phyloP scores from a whole-genome alignment of 1,140 invertebrate genomes.

The Drosophila persimilis region DNA sequence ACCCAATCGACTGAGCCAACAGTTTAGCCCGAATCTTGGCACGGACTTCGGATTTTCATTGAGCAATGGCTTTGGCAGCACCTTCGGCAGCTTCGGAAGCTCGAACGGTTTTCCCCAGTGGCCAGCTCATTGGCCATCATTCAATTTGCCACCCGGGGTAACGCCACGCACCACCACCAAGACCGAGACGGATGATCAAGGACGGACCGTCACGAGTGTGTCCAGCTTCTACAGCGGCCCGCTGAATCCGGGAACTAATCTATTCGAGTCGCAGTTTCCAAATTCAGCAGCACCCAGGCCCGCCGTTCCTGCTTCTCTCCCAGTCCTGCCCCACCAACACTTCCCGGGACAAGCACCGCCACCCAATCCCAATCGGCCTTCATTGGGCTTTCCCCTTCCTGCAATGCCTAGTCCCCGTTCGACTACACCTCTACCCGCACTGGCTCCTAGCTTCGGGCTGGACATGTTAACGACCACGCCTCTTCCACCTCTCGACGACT shows the following conservation, averaged over 20 bases:
- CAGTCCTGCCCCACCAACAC: too few species aligned
- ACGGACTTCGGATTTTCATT: not conserved
- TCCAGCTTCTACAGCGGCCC: slow-evolving; percentile 24
- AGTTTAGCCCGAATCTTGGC: not conserved
- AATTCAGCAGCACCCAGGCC: not conserved
- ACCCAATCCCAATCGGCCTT: too few species aligned
- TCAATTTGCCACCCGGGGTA: slow-evolving; percentile 42
- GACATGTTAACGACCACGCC: slow-evolving; percentile 19
- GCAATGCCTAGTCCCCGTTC: too few species aligned
- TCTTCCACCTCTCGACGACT: slow-evolving; percentile 35
- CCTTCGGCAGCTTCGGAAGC: too few species aligned
- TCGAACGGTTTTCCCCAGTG: not conserved
- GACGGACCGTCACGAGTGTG: slow-evolving; percentile 44
- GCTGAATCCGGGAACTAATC: not conserved
- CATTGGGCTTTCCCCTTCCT: too few species aligned
- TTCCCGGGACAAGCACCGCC: too few species aligned
- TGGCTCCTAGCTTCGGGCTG: not conserved
- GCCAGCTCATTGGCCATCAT: slow-evolving; percentile 15
- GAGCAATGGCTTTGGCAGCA: slow-evolving; percentile 19
- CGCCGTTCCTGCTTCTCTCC: not conserved
- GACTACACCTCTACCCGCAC: too few species aligned
- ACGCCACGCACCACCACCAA: slow-evolving; percentile 44
- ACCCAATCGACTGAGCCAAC: not conserved
- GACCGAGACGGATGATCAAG: slow-evolving; percentile 48
- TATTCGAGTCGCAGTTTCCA: slow-evolving; percentile 21